These are phyloP conservation scores for Rotaria sp. DNA, from an alignment of 2,888 invertebrate genomes.

Conservation along the genomic window DNA sequence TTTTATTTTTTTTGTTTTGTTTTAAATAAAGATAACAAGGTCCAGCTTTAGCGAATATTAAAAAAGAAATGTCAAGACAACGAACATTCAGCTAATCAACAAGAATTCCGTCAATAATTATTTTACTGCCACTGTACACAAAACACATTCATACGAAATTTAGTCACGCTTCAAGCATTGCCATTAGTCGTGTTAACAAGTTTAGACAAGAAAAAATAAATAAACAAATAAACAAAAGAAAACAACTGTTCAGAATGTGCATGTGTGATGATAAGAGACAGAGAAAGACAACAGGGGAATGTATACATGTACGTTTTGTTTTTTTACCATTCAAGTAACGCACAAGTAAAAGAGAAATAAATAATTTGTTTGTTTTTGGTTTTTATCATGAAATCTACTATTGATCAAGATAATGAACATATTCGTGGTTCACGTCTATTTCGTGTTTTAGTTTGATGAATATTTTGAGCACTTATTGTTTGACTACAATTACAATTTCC, in stretches of 20 bases:
- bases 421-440: not conserved
- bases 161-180: not conserved
- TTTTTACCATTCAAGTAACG: not conserved
- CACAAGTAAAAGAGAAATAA: not conserved
- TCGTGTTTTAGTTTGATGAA: not conserved
- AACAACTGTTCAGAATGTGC: constrained; percentile 17
- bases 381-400: not conserved
- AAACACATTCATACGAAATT: not conserved
- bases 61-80: not conserved
- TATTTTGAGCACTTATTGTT: not conserved
- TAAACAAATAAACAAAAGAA: not conserved
- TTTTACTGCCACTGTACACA: not conserved
- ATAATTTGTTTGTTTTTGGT: not conserved
- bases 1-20: not conserved
- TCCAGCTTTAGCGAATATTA: not conserved
- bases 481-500: not conserved
- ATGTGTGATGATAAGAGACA: not conserved
- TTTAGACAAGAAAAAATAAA: not conserved
- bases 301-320: not conserved
- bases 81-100: not conserved
- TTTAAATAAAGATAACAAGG: not conserved
- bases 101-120: not conserved
- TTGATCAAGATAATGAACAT: not conserved
- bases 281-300: not conserved
- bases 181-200: not conserved